A percentile compares a stretch with the other conserved stretches of the same genome.
Conservation (phyloP, 2,113 vertebrate species). For the Amblyornis subalaris region DNA sequence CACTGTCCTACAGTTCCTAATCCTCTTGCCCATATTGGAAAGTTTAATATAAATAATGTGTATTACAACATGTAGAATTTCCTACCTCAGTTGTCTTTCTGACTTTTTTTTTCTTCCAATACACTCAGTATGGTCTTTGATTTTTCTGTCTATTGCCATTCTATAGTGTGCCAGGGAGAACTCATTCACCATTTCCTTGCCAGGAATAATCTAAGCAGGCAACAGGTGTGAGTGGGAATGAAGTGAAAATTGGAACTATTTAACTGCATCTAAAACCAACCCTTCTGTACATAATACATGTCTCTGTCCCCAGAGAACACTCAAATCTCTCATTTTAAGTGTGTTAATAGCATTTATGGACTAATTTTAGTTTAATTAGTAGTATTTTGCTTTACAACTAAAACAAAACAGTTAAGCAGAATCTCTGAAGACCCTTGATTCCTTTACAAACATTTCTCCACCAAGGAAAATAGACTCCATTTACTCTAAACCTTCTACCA, state of each 20-base stretch:
- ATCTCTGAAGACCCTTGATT: background rate
- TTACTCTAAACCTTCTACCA: background rate
- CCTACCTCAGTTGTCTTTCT: background rate
- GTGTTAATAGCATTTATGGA: background rate
- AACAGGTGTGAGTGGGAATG: background rate
- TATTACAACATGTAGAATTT: background rate
- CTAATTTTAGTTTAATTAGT: conserved; percentile 4
- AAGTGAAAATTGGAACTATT: conserved; percentile 1
- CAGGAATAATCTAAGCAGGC: background rate
- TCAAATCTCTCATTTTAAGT: background rate
- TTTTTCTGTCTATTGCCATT: background rate
- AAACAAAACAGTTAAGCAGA: background rate
- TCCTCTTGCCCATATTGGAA: background rate
- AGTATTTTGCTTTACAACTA: background rate
- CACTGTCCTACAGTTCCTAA: background rate
- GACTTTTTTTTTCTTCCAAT: background rate
- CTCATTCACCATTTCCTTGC: background rate
- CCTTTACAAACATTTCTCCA: background rate
- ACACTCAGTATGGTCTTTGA: background rate
- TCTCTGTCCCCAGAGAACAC: background rate
- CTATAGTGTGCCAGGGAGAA: background rate
- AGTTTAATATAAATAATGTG: background rate
- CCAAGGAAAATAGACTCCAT: background rate
- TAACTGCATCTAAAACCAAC: background rate
- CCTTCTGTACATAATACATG: background rate